A percentile compares a stretch with the other conserved stretches of the same genome.
These are phyloP conservation scores for Apostichopus parvimensis DNA, from an alignment of 35 echinoderm and acorn worm genomes.

Conservation along the genomic window DNA sequence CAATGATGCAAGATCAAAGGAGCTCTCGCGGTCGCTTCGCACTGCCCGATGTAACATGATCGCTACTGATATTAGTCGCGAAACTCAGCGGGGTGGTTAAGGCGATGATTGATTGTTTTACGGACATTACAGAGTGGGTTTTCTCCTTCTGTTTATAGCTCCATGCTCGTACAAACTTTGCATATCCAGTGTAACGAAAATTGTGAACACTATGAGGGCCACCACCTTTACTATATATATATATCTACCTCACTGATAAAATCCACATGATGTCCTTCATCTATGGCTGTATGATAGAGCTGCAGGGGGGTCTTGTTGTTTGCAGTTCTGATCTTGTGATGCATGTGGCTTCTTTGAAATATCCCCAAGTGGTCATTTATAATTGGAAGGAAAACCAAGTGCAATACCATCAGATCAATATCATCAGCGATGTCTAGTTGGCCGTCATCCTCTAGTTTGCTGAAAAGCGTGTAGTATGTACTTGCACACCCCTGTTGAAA, in stretches of 20 bases:
- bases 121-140: no score
- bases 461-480: constrained; percentile 25
- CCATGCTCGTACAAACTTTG: no score
- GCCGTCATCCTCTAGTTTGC: constrained; percentile 32
- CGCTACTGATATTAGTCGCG: no score
- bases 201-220: no score
- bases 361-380: constrained; percentile 13
- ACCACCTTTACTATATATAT: no score
- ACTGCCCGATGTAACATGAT: no score
- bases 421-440: not conserved
- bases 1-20: no score
- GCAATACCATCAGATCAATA: not conserved
- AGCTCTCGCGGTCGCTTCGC: no score
- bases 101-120: no score
- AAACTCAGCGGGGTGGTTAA: no score
- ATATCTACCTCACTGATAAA: not conserved
- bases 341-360: not conserved
- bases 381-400: constrained; percentile 38
- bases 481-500: not conserved
- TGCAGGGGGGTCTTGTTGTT: constrained; percentile 28
- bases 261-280: not conserved
- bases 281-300: constrained; percentile 23
- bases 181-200: no score
- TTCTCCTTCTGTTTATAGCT: no score
- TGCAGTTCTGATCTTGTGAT: constrained; percentile 36